These are phyloP conservation scores for Acrobasis repandana DNA, from an alignment of 2,888 invertebrate genomes.

Conservation along the genomic window DNA sequence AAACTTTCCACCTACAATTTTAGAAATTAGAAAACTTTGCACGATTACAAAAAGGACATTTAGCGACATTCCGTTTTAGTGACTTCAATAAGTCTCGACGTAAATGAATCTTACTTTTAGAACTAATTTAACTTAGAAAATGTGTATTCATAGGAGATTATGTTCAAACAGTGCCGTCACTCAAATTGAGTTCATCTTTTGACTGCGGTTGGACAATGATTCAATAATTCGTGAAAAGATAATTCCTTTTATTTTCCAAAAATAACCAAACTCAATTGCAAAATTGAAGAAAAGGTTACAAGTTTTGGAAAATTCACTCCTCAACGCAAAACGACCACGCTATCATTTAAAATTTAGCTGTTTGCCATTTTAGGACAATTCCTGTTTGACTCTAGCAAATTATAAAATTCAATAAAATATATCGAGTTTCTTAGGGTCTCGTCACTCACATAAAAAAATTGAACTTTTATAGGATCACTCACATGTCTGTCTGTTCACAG, in stretches of 20 bases:
- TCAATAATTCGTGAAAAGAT: not conserved
- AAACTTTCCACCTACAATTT: too few relatives aligned
- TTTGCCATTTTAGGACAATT: too few relatives aligned
- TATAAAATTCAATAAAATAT: too few relatives aligned
- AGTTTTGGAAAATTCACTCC: not conserved
- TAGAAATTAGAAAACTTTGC: not conserved
- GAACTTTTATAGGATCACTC: too few relatives aligned
- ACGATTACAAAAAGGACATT: conserved; percentile 1
- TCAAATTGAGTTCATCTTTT: conserved; percentile 8
- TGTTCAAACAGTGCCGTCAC: not conserved
- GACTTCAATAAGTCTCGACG: not conserved
- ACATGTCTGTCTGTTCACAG: too few relatives aligned
- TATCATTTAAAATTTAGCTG: too few relatives aligned
- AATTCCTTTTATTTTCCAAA: not conserved
- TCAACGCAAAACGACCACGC: too few relatives aligned
- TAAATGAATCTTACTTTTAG: not conserved
- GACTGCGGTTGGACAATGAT: not conserved
- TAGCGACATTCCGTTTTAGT: not conserved
- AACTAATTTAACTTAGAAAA: conserved; percentile 9
- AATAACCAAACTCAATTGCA: not conserved
- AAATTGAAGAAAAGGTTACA: not conserved
- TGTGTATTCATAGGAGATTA: not conserved
- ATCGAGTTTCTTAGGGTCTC: too few relatives aligned
- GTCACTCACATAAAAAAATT: too few relatives aligned
- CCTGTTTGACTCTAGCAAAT: too few relatives aligned